These are phyloP conservation scores for Heliconius aoede DNA, from an alignment of 2,888 invertebrate species.

Conservation along the genomic window DNA sequence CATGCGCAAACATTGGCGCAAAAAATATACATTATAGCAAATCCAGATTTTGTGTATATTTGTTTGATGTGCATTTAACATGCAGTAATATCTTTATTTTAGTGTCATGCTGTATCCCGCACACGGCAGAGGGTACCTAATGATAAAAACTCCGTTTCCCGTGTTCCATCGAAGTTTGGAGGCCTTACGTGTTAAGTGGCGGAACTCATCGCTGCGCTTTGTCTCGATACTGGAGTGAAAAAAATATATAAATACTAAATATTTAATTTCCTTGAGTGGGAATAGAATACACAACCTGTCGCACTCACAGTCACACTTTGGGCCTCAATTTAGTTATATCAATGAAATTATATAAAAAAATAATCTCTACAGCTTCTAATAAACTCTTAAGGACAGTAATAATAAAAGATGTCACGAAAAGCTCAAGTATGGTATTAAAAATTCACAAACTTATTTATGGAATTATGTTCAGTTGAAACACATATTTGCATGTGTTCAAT, in stretches of 20 bases:
- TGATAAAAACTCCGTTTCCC: no score
- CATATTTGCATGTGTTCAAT: slow-evolving; percentile 25
- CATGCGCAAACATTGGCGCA: slow-evolving; percentile 29
- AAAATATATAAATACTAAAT: no score
- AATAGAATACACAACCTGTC: no score
- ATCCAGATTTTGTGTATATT: slow-evolving; percentile 5
- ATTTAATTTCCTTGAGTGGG: no score
- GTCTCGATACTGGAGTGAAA: no score
- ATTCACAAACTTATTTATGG: slow-evolving; percentile 20
- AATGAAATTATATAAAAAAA: background rate
- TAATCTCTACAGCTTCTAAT: background rate
- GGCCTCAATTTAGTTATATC: background rate
- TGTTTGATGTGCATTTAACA: slow-evolving; percentile 2
- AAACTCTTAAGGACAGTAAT: background rate
- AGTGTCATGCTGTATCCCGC: no score
- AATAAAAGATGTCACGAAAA: slow-evolving; percentile 10
- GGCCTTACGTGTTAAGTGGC: no score
- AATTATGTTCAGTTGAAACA: slow-evolving; percentile 25
- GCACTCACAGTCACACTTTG: no score
- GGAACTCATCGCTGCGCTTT: no score
- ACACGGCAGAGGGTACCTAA: no score
- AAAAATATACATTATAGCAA: slow-evolving; percentile 26
- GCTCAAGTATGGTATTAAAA: slow-evolving; percentile 4
- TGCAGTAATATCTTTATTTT: background rate
- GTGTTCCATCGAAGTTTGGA: no score